Conservation (phyloP, 2,113 vertebrate species). For the Poeciliopsis turrubarensis region DNA sequence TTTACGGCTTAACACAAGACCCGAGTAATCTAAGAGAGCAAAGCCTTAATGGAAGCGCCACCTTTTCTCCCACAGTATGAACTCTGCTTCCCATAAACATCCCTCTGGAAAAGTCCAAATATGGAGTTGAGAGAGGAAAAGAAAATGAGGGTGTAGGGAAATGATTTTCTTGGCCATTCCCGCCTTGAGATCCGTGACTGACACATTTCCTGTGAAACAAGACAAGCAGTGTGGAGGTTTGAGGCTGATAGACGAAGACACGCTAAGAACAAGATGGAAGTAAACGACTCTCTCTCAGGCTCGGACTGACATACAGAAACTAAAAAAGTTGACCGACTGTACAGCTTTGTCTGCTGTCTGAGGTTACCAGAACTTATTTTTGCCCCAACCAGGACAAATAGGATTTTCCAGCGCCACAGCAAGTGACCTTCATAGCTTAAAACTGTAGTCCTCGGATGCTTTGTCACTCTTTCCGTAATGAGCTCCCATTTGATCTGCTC, state of each 20-base stretch:
- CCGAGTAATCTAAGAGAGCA: constrained; percentile 54
- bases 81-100: constrained; percentile 26
- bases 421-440: constrained; percentile 16
- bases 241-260: constrained; percentile 31
- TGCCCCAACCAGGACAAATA: constrained; percentile 22
- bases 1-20: constrained; percentile 40
- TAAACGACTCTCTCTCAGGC: constrained; percentile 1
- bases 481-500: constrained; percentile 58
- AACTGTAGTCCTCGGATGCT: constrained; percentile 29
- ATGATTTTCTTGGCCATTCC: constrained; percentile 43
- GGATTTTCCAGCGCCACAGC: constrained; percentile 28
- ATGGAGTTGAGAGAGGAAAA: constrained; percentile 46
- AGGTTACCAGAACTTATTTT: constrained; percentile 64
- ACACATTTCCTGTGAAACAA: constrained; percentile 64
- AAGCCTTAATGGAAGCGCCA: constrained; percentile 24
- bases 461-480: constrained; percentile 58
- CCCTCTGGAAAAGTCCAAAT: constrained; percentile 68
- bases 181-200: constrained; percentile 59
- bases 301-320: constrained; percentile 17
- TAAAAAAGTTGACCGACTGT: constrained; percentile 35
- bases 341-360: constrained; percentile 48
- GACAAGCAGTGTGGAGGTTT: constrained; percentile 55
- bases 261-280: constrained; percentile 21
- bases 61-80: constrained; percentile 43
- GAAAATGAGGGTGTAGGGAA: not conserved